Percentiles rank a stretch among this genome's conserved stretches.
Conservation (phyloP, 2,888 invertebrate genomes). For the Rosalia funebris region DNA sequence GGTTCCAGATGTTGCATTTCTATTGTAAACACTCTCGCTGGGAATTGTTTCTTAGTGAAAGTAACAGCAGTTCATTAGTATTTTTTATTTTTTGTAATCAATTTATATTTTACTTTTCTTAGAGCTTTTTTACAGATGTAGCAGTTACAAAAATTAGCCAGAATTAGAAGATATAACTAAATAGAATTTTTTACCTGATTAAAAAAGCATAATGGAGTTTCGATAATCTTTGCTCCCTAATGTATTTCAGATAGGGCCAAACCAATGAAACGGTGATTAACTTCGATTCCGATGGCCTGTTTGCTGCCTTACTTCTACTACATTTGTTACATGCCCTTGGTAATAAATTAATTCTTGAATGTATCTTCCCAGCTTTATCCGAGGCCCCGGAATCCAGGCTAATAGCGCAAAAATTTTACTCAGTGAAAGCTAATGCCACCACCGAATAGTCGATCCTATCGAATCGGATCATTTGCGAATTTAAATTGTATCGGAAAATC, state of each 20-base stretch:
- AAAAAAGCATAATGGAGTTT: conserved; percentile 17
- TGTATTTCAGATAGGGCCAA: conserved; percentile 10
- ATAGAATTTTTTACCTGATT: conserved; percentile 5
- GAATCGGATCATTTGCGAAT: conserved; percentile 18
- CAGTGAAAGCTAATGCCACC: conserved; percentile 17
- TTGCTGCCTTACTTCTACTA: conserved; percentile 20
- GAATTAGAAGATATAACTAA: too few species aligned
- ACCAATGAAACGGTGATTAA: conserved; percentile 17
- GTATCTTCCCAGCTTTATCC: conserved; percentile 9
- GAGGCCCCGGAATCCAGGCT: not conserved
- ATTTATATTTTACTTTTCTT: too few species aligned
- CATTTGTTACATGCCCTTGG: conserved; percentile 6
- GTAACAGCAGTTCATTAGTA: too few species aligned
- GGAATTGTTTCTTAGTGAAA: too few species aligned
- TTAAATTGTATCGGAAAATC: conserved; percentile 6
- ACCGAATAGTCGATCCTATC: not conserved
- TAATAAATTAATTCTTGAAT: conserved; percentile 19
- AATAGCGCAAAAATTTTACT: conserved; percentile 12
- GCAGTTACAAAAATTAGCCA: too few species aligned
- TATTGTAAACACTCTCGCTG: too few species aligned
- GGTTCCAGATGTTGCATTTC: too few species aligned
- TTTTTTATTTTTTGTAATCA: too few species aligned
- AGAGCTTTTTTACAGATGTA: too few species aligned
- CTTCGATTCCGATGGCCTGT: conserved; percentile 7
- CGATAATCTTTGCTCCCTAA: conserved; percentile 1